Evolutionary conservation across 2,113 vertebrate genomes (phyloP), one percentile per base, ranked within the genome.

Genomic region (Dicaeum eximium): DNA sequence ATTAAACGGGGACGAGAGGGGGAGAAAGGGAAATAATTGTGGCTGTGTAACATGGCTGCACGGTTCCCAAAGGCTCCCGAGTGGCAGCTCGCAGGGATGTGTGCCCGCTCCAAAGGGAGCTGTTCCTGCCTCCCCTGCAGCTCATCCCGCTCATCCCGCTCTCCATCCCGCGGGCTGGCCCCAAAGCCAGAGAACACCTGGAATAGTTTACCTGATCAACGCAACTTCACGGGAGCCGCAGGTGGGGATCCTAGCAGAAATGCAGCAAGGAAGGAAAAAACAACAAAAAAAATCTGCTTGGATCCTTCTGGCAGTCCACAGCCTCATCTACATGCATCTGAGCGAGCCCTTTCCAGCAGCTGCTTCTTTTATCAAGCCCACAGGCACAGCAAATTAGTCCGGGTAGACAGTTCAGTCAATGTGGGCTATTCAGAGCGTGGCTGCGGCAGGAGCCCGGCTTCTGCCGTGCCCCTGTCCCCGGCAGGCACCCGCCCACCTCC

Each of bases 341-440:
- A 98, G 97, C 97, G 80, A 98, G 96, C 97, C 95, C 97, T 96
- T 90, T 91, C 97, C 97, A 96, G 98, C 98, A 99, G 98, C 98
- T 98, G 98, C 98, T 98, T 96, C 98, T 98, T 97, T 98, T 96
- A 97, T 98, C 98, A 97, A 98, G 98, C 98, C 98, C 97, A 97
- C 98, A 97, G 98, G 98, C 98, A 97, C 96, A 97, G 98, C 97
- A 97, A 98, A 96, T 97, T 96, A 98, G 98, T 97, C 97, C 98
- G 97, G 98, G 96, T 90, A 98, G 97, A 97, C 98, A 96, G 98
- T 98, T 98, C 97, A 96, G 98, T 98, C 99, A 98, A 97, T 94
- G 96, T 95, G 96, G 92, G 98, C 98, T 98, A 98, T 98, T 98
- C 98, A 98, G 97, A 96, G 98, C 75, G 95, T 88, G 96, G 97